Evolutionary conservation across 2,888 invertebrate genomes (phyloP), one percentile per base, ranked within the genome.

Genomic region (Campoplex capitator): DNA sequence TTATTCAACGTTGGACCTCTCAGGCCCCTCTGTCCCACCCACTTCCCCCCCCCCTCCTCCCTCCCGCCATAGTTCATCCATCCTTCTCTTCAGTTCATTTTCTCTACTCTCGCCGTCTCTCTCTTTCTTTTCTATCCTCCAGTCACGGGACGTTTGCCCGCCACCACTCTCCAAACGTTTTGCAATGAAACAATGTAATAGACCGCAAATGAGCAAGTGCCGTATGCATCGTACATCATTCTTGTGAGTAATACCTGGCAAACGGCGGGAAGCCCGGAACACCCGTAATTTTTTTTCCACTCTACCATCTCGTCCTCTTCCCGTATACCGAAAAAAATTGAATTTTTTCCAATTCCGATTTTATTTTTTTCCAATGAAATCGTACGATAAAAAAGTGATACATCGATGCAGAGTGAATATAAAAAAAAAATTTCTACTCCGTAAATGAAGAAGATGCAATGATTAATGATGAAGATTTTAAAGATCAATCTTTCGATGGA

Each of bases 1-100:
- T 89, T 82, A 89, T 89, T 89, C 89, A 89, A 89, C 86, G 86
- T 85, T 88, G 88, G 83, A 84, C 88, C 85, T 86, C 83, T 51
- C 83, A 38, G 73, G 78, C 82, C 56, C 75, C 70, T 42, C 56
- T 51, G 42, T 9, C 42, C 42, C 42, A 42, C 9, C 38, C 38
- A 38, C 38, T 38, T 1, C 4, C 38, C 38, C 38, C 38, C 38
- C 38, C 38, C 38, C 38, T 6, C 38, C 38, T 6, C 38, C 73
- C 18, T 70, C 54, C 54, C 51, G n/a, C 74, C 74, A 51, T 45
- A 32, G 32, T 68, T 32, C 45, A 42, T 77, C 48, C 77, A 71
- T 84, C 78, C 86, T 85, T 78, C 67, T 82, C 79, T 79, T 70
- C 70, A 35, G 65, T 83, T 80, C 67, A 76, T 71, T 76, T 80